These are phyloP conservation scores for Ibidorhyncha struthersii DNA, from an alignment of 2,113 vertebrate genomes.

Conservation along the genomic window DNA sequence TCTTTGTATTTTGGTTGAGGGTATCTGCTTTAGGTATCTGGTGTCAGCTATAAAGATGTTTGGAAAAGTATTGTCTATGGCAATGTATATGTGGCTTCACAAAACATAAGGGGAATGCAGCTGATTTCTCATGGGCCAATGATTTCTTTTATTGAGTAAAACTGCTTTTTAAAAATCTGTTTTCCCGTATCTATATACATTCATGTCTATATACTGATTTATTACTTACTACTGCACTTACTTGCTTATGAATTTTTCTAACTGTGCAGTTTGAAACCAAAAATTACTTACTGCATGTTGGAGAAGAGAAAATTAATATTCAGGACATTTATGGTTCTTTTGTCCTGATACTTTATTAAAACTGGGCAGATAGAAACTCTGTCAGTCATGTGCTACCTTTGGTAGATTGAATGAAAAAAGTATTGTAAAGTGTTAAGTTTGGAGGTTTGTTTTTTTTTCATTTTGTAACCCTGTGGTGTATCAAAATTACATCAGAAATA, in stretches of 20 bases:
- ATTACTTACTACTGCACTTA: not conserved
- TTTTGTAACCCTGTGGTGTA: not conserved
- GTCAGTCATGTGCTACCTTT: not conserved
- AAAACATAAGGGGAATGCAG: not conserved
- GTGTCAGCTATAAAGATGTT: not conserved
- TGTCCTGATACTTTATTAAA: not conserved
- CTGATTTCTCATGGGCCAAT: not conserved
- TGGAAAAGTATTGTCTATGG: not conserved
- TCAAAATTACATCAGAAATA: not conserved
- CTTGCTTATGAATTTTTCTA: not conserved
- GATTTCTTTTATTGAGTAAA: not conserved
- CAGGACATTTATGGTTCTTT: not conserved
- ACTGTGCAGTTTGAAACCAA: not conserved
- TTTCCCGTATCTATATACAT: accelerated
- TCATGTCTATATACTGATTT: not conserved
- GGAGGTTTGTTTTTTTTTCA: not conserved
- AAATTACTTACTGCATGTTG: not conserved
- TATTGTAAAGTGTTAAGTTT: not conserved
- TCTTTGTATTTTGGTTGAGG: not conserved
- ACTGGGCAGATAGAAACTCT: not conserved
- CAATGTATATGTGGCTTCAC: not conserved
- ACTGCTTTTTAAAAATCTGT: not conserved
- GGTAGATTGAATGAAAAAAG: not conserved
- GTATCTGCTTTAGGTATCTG: not conserved
- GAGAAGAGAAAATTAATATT: not conserved